Base-by-base conservation (phyloP, 2,888 invertebrate genomes). In the Troides aeacus region DNA sequence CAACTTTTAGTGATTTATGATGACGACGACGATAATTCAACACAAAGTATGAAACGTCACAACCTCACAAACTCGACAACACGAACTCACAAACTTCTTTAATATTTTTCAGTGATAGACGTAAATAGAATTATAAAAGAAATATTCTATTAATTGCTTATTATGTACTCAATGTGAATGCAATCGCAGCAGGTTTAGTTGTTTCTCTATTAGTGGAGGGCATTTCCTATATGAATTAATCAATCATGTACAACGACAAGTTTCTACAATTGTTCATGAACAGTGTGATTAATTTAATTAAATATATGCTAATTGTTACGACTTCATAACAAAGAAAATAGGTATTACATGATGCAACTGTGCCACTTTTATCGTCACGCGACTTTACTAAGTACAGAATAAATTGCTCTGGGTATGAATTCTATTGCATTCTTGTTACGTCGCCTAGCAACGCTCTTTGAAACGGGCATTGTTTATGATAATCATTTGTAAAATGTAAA, bases 271-370 rank as follows among this genome's bases (percentile, higher is more conserved):
- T 59, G 23, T 68, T 68, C 6, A 62, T 24, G 64, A 56, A 50
- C 23, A 24, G 7, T 58, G 15, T 50, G 53, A 10, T 53, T 63
- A 50, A 68, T 58, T 46, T 23, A 64, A 39, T 68, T 60, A 53
- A 68, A 68, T 60, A 39, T 60, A 64, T 68, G 59, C 3, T 64
- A 68, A 68, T 64, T n/a, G 60, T 60, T 68, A 30, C 68, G 64
- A 53, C 24, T 53, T 53, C 23, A 68, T 50, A 65, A 69, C 69
- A 69, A 69, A 62, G 64, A 61, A 57, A 69, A 56, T 69, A 59
- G 21, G 23, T 59, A 63, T 68, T 30, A 46, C 42, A 64, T 64
- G 69, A 69, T 65, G 65, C 60, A 69, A 69, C 64, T 57, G 53
- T 24, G 46, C 64, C 15, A 61, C 42, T 65, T 69, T 64, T 57